These are phyloP conservation scores for Cheilosia vulpina DNA, from an alignment of 2,888 invertebrate genomes.

Conservation along the genomic window DNA sequence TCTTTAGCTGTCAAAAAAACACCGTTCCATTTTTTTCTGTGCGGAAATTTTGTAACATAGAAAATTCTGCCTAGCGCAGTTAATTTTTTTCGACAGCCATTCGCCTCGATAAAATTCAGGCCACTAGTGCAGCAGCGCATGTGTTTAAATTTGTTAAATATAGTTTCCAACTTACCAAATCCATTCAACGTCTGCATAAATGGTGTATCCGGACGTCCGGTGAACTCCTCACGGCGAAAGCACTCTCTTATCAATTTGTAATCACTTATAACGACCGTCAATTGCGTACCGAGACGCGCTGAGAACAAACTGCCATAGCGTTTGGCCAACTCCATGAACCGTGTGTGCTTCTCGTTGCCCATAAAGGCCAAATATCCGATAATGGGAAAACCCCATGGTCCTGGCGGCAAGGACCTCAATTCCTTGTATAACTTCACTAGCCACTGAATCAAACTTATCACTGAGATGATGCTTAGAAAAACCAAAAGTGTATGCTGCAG, in stretches of 20 bases:
- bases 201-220: slow-evolving; percentile 93
- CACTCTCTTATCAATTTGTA: slow-evolving; percentile 93
- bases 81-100: neutral
- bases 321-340: slow-evolving; percentile 90
- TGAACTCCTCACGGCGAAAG: slow-evolving; percentile 93
- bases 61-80: neutral
- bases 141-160: slow-evolving; percentile 3
- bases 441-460: slow-evolving; percentile 82
- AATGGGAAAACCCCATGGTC: slow-evolving; percentile 94
- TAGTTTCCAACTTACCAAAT: slow-evolving; percentile 89
- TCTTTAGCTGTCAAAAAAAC: slow-evolving; percentile 2
- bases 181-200: slow-evolving; percentile 94
- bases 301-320: slow-evolving; percentile 93
- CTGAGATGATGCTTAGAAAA: slow-evolving; percentile 79
- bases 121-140: slow-evolving; percentile 50
- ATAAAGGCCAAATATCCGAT: slow-evolving; percentile 93
- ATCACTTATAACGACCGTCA: slow-evolving; percentile 94
- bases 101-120: slow-evolving; percentile 10
- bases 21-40: slow-evolving; percentile 25
- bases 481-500: slow-evolving; percentile 81
- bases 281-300: slow-evolving; percentile 91
- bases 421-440: slow-evolving; percentile 81
- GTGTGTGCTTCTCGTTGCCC: slow-evolving; percentile 89
- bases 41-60: slow-evolving; percentile 9
- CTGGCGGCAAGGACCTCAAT: slow-evolving; percentile 89